phyloP scores from a whole-genome alignment of 2,888 invertebrate genomes.

The Agonopterix alstromeriana region DNA sequence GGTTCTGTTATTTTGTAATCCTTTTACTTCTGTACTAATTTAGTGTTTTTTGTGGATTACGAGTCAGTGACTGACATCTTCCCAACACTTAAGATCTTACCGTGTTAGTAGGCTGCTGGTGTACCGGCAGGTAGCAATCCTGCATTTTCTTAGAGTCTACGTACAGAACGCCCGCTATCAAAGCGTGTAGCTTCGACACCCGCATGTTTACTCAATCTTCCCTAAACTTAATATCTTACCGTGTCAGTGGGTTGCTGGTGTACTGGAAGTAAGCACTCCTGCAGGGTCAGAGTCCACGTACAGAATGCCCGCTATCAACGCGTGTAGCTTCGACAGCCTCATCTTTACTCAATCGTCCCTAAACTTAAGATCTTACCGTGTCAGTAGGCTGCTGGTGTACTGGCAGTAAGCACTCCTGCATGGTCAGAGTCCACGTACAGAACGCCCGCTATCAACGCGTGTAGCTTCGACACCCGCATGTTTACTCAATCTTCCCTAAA shows the following conservation, averaged over 20 bases:
- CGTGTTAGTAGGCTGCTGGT: slow-evolving; percentile 32
- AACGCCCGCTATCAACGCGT: slow-evolving; percentile 96
- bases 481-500: slow-evolving; percentile 74
- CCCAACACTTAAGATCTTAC: slow-evolving; percentile 15
- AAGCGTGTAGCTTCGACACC: slow-evolving; percentile 95
- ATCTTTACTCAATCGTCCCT: slow-evolving; percentile 80
- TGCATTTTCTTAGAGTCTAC: slow-evolving; percentile 91
- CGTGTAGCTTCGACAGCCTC: slow-evolving; percentile 95
- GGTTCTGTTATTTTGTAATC: too few species aligned
- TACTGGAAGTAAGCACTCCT: slow-evolving; percentile 90
- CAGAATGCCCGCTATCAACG: slow-evolving; percentile 94
- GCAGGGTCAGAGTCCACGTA: slow-evolving; percentile 93
- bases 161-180: slow-evolving; percentile 95
- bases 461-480: slow-evolving; percentile 94
- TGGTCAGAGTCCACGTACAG: slow-evolving; percentile 97
- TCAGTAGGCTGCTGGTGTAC: slow-evolving; percentile 44
- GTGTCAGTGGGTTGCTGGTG: slow-evolving; percentile 34
- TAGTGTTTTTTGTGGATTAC: too few species aligned
- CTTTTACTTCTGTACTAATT: too few species aligned
- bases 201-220: slow-evolving; percentile 84
- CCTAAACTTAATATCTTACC: slow-evolving; percentile 16
- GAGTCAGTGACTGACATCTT: too few species aligned
- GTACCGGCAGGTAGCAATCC: slow-evolving; percentile 89
- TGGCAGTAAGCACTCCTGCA: slow-evolving; percentile 94
- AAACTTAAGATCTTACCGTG: slow-evolving; percentile 22